Percentiles rank a stretch among this genome's conserved stretches.
These are phyloP conservation scores for Coryphaenoides rupestris DNA, from an alignment of 2,113 vertebrate genomes.

Conservation along the genomic window DNA sequence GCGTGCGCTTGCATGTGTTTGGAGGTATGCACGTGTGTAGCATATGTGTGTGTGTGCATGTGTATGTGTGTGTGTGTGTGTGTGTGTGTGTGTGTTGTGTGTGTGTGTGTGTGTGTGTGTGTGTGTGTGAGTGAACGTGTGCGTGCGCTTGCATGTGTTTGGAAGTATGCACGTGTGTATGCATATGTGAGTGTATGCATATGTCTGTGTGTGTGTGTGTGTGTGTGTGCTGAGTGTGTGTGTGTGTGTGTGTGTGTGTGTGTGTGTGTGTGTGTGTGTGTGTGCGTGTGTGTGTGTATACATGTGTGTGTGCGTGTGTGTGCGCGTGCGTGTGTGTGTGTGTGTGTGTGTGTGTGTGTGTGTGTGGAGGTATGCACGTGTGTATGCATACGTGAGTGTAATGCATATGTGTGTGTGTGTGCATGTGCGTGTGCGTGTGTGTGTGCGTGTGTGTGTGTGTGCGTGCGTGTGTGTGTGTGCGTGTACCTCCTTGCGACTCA, in stretches of 20 bases:
- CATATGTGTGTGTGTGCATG: too few species aligned
- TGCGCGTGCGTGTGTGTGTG: neutral
- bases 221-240: slow-evolving; percentile 15
- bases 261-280: neutral
- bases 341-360: neutral
- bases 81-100: neutral
- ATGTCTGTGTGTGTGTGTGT: slow-evolving; percentile 4
- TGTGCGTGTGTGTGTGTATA: neutral
- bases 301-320: neutral
- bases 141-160: neutral
- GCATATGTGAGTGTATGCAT: too few species aligned
- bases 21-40: too few species aligned
- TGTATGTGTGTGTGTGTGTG: neutral
- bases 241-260: neutral
- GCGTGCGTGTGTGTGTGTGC: neutral
- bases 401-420: neutral
- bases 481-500: slow-evolving; percentile 88
- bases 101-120: slow-evolving; percentile 6
- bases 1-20: neutral
- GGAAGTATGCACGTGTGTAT: neutral
- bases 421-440: neutral
- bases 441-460: too few species aligned
- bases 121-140: slow-evolving; percentile 2
- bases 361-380: neutral
- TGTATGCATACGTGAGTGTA: too few species aligned